Conservation (phyloP, 2,113 vertebrate genomes). For the Brachyhypopomus occidentalis region DNA sequence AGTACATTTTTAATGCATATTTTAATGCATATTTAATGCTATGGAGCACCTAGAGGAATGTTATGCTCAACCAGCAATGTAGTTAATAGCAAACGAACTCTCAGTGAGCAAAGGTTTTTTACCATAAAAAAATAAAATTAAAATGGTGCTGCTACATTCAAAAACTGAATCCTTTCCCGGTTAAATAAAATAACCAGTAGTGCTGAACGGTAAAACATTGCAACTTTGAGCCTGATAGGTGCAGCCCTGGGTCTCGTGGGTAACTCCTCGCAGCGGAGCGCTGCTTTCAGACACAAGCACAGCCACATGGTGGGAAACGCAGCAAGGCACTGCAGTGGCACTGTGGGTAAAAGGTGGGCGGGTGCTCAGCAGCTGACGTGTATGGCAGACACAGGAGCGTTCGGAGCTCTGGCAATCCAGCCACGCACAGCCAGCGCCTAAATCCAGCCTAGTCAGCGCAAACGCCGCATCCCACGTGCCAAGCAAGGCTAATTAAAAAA, state of each 20-base stretch:
- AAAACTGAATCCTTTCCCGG: neutral
- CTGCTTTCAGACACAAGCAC: neutral
- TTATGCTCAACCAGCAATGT: neutral
- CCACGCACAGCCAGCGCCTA: conserved; percentile 62
- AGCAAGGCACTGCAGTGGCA: conserved; percentile 6
- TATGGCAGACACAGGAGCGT: conserved; percentile 25
- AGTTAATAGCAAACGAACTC: conserved; percentile 12
- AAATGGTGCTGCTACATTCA: no score
- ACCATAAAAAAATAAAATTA: neutral
- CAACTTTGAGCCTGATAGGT: no score
- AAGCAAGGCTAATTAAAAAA: conserved; percentile 81
- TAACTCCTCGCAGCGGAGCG: neutral
- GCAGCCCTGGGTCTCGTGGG: no score
- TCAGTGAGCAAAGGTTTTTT: neutral
- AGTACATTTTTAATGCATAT: conserved; percentile 12
- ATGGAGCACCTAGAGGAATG: neutral
- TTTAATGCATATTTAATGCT: conserved; percentile 24
- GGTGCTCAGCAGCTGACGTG: neutral
- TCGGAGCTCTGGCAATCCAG: conserved; percentile 42
- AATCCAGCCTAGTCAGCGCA: conserved; percentile 76
- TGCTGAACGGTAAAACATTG: neutral
- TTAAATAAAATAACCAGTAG: conserved; percentile 7
- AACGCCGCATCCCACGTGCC: conserved; percentile 64
- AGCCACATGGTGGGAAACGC: neutral
- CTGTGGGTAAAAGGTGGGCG: neutral